Evolutionary conservation across 2,797 vertebrate genomes (phyloP).

Genomic region (Peromyscus nudipes): DNA sequence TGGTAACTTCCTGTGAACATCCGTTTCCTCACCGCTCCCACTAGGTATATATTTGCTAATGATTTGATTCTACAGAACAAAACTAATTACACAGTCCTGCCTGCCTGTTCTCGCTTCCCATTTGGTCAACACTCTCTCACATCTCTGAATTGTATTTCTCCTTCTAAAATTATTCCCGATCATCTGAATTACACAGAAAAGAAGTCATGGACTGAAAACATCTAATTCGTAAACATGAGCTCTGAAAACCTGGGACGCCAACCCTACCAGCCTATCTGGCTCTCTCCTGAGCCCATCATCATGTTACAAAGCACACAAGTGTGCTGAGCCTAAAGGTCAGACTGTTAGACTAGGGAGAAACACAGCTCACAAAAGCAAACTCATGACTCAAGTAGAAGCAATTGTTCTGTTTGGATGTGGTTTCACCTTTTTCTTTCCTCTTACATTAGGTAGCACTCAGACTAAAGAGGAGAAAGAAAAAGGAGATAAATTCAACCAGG

Average conservation of each 20-base stretch:
- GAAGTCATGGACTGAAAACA: background rate
- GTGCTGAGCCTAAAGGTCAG: constrained; percentile 54
- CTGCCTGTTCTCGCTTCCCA: constrained; percentile 52
- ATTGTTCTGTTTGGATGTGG: constrained; percentile 51
- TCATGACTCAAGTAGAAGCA: constrained; percentile 58
- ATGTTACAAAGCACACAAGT: constrained; percentile 63
- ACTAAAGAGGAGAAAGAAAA: constrained; percentile 8
- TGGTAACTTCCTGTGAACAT: constrained; percentile 49
- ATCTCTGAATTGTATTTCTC: constrained; percentile 5
- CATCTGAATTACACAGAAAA: background rate
- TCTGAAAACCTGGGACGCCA: constrained; percentile 33
- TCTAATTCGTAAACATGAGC: constrained; percentile 27
- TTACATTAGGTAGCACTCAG: constrained; percentile 32
- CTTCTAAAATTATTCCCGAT: constrained; percentile 25
- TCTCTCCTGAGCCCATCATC: background rate
- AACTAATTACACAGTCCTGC: constrained; percentile 60
- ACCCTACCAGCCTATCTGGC: background rate
- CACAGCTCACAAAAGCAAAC: constrained; percentile 74
- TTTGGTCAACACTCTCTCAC: constrained; percentile 49
- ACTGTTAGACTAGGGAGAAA: constrained; percentile 59
- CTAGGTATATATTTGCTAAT: constrained; percentile 80
- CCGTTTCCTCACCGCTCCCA: constrained; percentile 80
- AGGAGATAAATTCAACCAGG: background rate
- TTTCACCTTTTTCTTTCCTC: constrained; percentile 63
- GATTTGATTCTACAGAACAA: constrained; percentile 71